These are phyloP conservation scores for Alca torda DNA, from an alignment of 2,797 vertebrate species.

Conservation along the genomic window DNA sequence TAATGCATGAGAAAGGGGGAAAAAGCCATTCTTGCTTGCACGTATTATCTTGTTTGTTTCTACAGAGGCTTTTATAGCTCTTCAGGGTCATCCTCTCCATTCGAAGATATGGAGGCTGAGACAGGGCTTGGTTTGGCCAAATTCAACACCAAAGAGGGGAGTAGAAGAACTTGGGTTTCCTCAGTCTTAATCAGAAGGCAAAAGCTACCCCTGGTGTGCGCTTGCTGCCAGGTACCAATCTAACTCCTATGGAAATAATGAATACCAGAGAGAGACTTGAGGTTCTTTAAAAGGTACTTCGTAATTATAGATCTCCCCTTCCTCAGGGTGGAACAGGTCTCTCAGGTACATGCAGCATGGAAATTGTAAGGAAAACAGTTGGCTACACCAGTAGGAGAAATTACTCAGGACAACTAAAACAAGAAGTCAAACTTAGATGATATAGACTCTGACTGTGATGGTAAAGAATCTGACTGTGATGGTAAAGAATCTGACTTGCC, in stretches of 20 bases:
- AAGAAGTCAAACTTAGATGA: background rate
- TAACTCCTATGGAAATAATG: background rate
- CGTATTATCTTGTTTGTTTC: background rate
- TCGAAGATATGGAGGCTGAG: background rate
- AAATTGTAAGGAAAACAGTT: background rate
- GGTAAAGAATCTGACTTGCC: background rate
- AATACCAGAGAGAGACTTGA: background rate
- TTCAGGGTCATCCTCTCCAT: background rate
- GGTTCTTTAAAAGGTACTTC: background rate
- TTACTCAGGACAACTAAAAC: background rate
- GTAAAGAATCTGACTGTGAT: background rate
- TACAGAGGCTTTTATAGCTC: background rate
- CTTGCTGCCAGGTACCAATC: background rate
- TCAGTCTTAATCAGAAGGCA: background rate
- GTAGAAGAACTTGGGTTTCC: background rate
- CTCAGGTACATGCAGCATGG: background rate
- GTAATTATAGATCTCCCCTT: background rate
- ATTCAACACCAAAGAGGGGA: background rate
- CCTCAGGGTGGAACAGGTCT: background rate
- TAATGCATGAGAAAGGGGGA: background rate
- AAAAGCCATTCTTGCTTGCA: background rate
- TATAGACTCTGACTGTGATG: background rate
- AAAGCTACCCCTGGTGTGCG: background rate
- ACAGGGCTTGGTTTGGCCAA: background rate
- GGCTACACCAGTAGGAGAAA: background rate